These are phyloP conservation scores for Balearica regulorum DNA, from an alignment of 2,797 vertebrate species.

Conservation along the genomic window DNA sequence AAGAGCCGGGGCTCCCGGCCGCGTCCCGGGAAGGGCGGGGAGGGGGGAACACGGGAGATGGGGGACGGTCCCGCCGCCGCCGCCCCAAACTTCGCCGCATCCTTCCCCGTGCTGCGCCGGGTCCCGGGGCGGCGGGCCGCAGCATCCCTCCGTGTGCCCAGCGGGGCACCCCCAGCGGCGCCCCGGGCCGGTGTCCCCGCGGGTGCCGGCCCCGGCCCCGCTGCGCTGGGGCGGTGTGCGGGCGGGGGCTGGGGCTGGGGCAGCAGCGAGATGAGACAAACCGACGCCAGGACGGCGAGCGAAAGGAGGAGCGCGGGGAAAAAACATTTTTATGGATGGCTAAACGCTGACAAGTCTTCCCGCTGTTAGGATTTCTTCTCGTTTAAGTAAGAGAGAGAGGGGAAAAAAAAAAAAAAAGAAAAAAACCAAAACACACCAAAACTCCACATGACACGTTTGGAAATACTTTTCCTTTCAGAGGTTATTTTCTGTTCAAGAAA, in stretches of 20 bases:
- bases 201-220: background rate
- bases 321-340: constrained; percentile 55
- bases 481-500: constrained; percentile 20
- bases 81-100: background rate
- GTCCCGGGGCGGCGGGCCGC: background rate
- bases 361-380: constrained; percentile 1
- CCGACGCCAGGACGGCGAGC: constrained; percentile 85
- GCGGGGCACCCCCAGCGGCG: background rate
- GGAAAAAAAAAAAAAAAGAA: background rate
- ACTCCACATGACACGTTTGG: background rate
- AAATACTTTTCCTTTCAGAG: constrained; percentile 33
- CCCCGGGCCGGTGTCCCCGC: background rate
- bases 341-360: constrained; percentile 54
- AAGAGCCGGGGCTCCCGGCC: background rate
- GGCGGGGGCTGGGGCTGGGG: background rate
- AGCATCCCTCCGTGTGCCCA: background rate
- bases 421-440: background rate
- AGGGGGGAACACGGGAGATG: background rate
- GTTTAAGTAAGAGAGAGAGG: background rate
- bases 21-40: background rate
- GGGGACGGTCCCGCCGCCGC: background rate
- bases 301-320: constrained; percentile 51
- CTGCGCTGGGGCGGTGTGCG: background rate
- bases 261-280: constrained; percentile 75
- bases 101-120: background rate